These are phyloP conservation scores for Cephalopterus ornatus DNA, from an alignment of 2,113 vertebrate species.

Conservation along the genomic window DNA sequence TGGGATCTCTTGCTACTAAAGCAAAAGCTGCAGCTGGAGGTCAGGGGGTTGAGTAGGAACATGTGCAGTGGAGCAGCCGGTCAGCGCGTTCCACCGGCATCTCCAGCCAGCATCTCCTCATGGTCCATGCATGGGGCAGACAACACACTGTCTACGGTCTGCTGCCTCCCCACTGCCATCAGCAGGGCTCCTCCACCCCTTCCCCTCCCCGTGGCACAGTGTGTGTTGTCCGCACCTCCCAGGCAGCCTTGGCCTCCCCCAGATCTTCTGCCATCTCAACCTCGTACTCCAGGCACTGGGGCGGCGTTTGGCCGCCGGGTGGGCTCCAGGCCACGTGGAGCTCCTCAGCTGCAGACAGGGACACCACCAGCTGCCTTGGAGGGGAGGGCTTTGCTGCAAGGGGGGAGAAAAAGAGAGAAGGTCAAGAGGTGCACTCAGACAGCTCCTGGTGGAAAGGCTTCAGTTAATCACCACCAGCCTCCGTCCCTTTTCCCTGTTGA, in stretches of 20 bases:
- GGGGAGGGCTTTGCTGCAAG: not conserved
- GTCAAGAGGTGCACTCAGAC: not conserved
- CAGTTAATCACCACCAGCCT: fast-evolving
- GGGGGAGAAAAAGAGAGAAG: not conserved
- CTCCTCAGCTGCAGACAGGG: not conserved
- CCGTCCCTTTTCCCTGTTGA: fast-evolving
- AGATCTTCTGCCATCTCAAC: slow-evolving; percentile 58
- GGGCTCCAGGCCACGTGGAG: slow-evolving; percentile 72
- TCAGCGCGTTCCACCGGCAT: fast-evolving
- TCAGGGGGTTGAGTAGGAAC: not conserved
- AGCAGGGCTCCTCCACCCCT: not conserved
- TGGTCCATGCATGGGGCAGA: fast-evolving
- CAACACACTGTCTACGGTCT: fast-evolving
- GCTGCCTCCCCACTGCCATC: not conserved
- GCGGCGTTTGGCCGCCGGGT: slow-evolving; percentile 61
- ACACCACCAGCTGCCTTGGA: slow-evolving; percentile 56
- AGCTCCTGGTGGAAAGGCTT: not conserved
- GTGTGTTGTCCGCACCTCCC: slow-evolving; percentile 36
- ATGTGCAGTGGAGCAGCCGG: fast-evolving
- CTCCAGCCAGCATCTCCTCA: fast-evolving
- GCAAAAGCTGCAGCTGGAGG: not conserved
- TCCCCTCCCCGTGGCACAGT: fast-evolving
- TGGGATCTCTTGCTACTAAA: not conserved
- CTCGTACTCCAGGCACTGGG: slow-evolving; percentile 83
- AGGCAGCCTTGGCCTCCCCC: not conserved